phyloP scores from a whole-genome alignment of 2,113 vertebrate species.

The Cisticola juncidis region DNA sequence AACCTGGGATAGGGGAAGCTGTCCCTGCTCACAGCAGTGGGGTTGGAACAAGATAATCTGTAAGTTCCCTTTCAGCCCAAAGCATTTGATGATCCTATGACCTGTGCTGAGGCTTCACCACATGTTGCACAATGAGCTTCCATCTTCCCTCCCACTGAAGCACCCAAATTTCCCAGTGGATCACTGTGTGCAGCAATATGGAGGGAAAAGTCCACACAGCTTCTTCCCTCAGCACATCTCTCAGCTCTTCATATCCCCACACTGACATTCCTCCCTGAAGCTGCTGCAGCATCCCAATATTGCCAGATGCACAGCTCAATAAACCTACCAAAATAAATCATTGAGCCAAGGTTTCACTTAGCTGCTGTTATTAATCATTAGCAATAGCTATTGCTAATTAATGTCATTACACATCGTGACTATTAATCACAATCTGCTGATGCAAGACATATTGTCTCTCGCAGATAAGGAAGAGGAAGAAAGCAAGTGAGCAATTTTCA shows the following conservation, averaged over 20 bases:
- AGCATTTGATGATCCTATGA: neutral
- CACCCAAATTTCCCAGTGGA: neutral
- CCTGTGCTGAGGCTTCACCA: neutral
- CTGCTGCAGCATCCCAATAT: neutral
- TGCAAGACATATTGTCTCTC: neutral
- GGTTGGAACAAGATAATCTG: neutral
- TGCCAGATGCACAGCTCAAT: neutral
- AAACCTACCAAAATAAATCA: conserved; percentile 33
- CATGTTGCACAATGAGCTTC: accelerated
- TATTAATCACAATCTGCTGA: conserved; percentile 53
- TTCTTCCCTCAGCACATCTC: neutral
- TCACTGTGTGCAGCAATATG: neutral
- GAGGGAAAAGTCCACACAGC: neutral
- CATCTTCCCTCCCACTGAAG: neutral
- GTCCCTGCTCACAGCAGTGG: neutral
- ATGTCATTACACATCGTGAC: conserved; percentile 36
- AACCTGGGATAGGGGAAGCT: accelerated
- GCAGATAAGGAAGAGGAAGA: neutral
- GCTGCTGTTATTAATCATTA: conserved; percentile 54
- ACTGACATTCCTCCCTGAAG: neutral
- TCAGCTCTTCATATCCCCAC: neutral
- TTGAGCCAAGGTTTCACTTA: conserved; percentile 8
- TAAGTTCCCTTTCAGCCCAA: neutral
- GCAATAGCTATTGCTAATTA: conserved; percentile 52
- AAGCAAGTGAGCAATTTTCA: neutral